These are phyloP conservation scores for Galago senegalensis DNA, from an alignment of 2,797 vertebrate genomes.

Conservation along the genomic window DNA sequence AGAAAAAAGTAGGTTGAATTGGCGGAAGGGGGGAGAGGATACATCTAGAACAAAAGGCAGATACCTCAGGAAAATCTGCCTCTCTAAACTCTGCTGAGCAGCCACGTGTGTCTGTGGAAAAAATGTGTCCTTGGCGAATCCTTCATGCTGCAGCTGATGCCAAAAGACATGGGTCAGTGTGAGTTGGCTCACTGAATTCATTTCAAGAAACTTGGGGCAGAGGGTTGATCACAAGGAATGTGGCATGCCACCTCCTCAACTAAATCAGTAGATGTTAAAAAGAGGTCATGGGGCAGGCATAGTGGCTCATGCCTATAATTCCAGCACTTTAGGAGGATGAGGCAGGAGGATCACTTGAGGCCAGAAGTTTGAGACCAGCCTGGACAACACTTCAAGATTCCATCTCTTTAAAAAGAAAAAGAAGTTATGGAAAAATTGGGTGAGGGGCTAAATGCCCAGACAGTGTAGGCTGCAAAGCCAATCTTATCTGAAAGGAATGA, in stretches of 20 bases:
- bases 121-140: background rate
- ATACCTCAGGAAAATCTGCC: background rate
- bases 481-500: background rate
- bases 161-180: background rate
- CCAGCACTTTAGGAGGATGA: background rate
- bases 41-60: background rate
- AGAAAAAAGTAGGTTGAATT: slow-evolving; percentile 26
- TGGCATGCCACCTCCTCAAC: background rate
- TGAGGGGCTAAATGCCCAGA: background rate
- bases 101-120: background rate
- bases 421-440: background rate
- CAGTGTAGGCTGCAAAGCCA: background rate
- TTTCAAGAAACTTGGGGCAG: background rate
- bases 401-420: background rate
- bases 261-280: background rate
- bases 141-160: background rate
- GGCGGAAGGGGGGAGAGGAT: background rate
- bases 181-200: background rate
- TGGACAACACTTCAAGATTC: background rate
- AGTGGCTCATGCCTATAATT: background rate
- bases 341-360: background rate
- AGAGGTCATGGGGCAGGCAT: background rate
- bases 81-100: background rate
- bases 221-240: background rate
- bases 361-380: background rate